Base-by-base conservation (phyloP, 2,113 vertebrate genomes). In the Pleuronectes platessa region DNA sequence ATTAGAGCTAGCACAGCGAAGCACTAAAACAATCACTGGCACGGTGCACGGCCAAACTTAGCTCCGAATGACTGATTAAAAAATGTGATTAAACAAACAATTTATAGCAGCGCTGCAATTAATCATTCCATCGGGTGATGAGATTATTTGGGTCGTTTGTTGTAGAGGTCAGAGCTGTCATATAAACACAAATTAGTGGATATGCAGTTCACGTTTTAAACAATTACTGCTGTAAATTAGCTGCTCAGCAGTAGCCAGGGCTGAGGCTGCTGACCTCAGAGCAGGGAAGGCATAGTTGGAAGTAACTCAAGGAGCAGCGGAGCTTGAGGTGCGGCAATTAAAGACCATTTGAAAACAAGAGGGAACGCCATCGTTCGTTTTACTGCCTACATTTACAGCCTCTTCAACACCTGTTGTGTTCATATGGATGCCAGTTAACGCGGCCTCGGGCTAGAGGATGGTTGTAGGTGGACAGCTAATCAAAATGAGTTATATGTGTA, bases 401-500 rank as follows among this genome's bases (percentile, higher is more conserved):
- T 76, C 55, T 77, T 79, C 59, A 83, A 76, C 85, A 88, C 76
- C 78, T 80, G 86, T 81, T 90, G 73, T 84, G 51, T 61, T 59
- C 71, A 80, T 81, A 73, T 77, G 70, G 64, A 83, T 8, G 26
- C 55, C 66, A 67, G 79, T 74, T 88, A 83, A 73, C 66, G 68
- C 60, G 55, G 81, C 84, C 81, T 77, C 37, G 42, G 78, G 90
- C 82, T 61, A 47, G 37, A 66, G 11, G 54, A 71, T 5, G 17
- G 84, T 84, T 86, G 35, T 6, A 63, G 74, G 67, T 63, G 78
- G 81, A 87, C 82, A 79, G 80, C 78, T 84, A 68, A 85, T 88
- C 82, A 82, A 76, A 82, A 81, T 88, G 84, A 86, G 60, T 76
- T 73, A 85, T 85, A 75, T 63, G 73, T 60, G 68, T 53, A 67